Evolutionary conservation across 2,113 vertebrate species (phyloP).

Genomic region (Leiothrix lutea): DNA sequence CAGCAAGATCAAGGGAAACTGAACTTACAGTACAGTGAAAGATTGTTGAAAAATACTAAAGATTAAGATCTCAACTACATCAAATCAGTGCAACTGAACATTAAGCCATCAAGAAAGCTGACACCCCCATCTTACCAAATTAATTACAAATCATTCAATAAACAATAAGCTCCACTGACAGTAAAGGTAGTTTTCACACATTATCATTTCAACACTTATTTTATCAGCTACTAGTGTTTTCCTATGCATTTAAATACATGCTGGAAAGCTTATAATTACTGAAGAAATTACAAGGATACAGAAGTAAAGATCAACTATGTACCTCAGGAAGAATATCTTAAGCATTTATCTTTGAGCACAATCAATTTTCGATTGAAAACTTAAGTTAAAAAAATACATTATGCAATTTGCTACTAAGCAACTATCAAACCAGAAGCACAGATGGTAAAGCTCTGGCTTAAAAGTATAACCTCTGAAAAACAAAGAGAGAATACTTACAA

Average conservation of each 20-base stretch:
- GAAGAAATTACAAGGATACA: neutral
- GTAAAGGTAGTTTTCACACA: neutral
- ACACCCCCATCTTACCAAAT: neutral
- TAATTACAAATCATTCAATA: neutral
- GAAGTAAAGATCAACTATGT: neutral
- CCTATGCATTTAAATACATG: neutral
- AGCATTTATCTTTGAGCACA: neutral
- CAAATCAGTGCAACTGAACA: neutral
- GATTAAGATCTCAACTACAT: neutral
- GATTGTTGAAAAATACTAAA: neutral
- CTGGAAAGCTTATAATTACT: neutral
- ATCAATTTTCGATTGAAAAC: neutral
- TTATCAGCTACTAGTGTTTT: neutral
- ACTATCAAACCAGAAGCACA: neutral
- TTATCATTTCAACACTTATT: neutral
- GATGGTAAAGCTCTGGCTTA: neutral
- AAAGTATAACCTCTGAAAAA: neutral
- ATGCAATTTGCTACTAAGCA: neutral
- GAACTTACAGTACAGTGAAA: neutral
- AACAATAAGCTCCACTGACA: neutral
- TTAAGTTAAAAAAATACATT: neutral
- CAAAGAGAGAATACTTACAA: neutral
- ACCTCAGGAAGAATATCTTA: neutral
- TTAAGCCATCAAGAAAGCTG: neutral
- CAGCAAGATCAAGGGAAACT: neutral